Percentiles rank a stretch among this genome's conserved stretches.
Evolutionary conservation across 2,888 invertebrate species (phyloP).

Genomic region (Drosophila eohydei): DNA sequence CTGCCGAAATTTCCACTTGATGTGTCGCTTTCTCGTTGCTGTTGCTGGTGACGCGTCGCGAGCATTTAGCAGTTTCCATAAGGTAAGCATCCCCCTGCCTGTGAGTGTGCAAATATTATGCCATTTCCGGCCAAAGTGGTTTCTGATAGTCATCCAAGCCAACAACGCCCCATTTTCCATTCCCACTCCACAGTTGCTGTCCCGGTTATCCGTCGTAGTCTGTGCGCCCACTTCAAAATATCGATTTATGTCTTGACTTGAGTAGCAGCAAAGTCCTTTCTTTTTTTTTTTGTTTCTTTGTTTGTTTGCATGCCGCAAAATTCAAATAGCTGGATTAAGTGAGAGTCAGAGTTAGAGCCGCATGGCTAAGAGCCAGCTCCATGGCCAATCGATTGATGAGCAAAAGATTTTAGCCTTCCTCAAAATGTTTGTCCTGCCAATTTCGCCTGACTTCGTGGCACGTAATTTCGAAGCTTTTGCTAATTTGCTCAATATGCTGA

Average conservation of each 20-base stretch:
- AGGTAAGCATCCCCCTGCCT: conserved; percentile 30
- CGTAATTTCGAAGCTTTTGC: conserved; percentile 47
- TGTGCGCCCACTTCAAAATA: conserved; percentile 60
- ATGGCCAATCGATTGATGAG: conserved; percentile 50
- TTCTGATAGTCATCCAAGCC: conserved; percentile 70
- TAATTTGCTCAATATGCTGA: conserved; percentile 62
- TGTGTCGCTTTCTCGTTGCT: conserved; percentile 17
- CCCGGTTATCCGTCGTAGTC: conserved; percentile 17
- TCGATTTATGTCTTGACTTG: conserved; percentile 63
- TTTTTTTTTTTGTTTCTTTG: conserved; percentile 23
- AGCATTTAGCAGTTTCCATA: conserved; percentile 58
- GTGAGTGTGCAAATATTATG: conserved; percentile 71
- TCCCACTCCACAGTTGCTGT: neutral
- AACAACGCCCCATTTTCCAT: conserved; percentile 20
- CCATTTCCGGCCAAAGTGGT: conserved; percentile 72
- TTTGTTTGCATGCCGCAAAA: conserved; percentile 48
- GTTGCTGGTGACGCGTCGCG: conserved; percentile 33
- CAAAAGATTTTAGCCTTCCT: conserved; percentile 17
- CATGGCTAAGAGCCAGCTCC: conserved; percentile 16
- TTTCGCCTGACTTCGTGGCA: conserved; percentile 32
- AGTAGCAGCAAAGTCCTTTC: conserved; percentile 17
- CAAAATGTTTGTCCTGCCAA: conserved; percentile 5
- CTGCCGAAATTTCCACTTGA: conserved; percentile 50
- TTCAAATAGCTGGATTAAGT: conserved; percentile 59
- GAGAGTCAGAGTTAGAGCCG: conserved; percentile 20